Evolutionary conservation across 2,797 vertebrate genomes (phyloP).

Genomic region (Peromyscus attwateri): DNA sequence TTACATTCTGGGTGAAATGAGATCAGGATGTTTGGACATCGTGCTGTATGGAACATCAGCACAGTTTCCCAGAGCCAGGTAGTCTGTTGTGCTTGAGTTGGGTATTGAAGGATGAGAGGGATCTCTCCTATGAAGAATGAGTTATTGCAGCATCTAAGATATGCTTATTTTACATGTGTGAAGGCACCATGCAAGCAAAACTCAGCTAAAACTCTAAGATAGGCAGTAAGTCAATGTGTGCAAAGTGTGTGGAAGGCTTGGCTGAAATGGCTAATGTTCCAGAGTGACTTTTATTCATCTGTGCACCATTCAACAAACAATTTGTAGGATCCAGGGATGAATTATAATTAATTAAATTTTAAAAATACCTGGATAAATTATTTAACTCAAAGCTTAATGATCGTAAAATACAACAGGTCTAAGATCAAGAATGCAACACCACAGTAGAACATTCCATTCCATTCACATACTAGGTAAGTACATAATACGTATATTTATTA

Average conservation of each 20-base stretch:
- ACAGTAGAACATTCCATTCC: neutral
- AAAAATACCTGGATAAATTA: neutral
- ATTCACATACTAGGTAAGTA: neutral
- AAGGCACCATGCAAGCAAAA: neutral
- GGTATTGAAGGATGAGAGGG: neutral
- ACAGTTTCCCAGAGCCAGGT: neutral
- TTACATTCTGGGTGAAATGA: neutral
- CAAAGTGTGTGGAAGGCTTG: neutral
- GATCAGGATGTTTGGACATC: neutral
- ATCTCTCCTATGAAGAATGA: neutral
- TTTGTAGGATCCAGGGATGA: neutral
- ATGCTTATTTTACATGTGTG: neutral
- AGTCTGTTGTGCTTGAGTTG: neutral
- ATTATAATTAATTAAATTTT: neutral
- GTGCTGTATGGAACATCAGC: neutral
- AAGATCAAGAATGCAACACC: neutral
- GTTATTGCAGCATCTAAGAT: neutral
- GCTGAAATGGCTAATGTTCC: neutral
- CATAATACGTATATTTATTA: neutral
- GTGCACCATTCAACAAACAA: neutral
- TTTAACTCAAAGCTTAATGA: neutral
- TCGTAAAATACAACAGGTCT: neutral
- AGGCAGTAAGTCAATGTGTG: no score
- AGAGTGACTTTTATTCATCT: neutral
- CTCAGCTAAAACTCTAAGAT: neutral